Conservation (phyloP, 2,113 vertebrate species). For the Electrona antarctica region DNA sequence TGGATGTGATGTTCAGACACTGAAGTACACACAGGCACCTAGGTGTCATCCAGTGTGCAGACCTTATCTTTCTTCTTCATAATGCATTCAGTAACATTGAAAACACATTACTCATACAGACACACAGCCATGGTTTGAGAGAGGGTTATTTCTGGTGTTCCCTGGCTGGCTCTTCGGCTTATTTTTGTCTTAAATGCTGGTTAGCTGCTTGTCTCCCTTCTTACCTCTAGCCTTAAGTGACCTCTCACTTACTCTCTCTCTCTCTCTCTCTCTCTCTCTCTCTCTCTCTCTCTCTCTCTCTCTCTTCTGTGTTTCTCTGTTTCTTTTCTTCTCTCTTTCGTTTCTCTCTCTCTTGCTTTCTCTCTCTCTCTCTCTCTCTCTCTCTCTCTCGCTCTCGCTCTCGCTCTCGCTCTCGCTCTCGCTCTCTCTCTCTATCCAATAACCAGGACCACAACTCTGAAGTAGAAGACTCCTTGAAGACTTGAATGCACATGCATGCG, state of each 20-base stretch:
- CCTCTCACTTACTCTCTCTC: slow-evolving; percentile 31
- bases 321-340: neutral
- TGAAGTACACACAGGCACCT: too few relatives aligned
- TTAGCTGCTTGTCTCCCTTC: slow-evolving; percentile 48
- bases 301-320: slow-evolving; percentile 15
- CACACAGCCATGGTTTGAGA: slow-evolving; percentile 30
- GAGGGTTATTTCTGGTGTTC: slow-evolving; percentile 32
- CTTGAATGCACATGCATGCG: too few relatives aligned
- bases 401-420: neutral
- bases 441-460: slow-evolving; percentile 15
- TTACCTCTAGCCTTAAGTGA: slow-evolving; percentile 45
- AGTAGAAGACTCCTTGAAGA: too few relatives aligned
- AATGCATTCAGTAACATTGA: neutral
- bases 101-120: slow-evolving; percentile 31
- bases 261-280: neutral
- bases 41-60: too few relatives aligned
- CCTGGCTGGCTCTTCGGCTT: slow-evolving; percentile 48
- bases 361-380: neutral
- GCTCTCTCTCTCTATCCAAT: slow-evolving; percentile 31
- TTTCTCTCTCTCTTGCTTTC: slow-evolving; percentile 35
- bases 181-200: slow-evolving; percentile 63
- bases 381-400: slow-evolving; percentile 4
- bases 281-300: slow-evolving; percentile 9
- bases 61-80: slow-evolving; percentile 30
- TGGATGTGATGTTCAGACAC: too few relatives aligned